These are phyloP conservation scores for Sylvia atricapilla DNA, from an alignment of 2,113 vertebrate genomes.

Conservation along the genomic window DNA sequence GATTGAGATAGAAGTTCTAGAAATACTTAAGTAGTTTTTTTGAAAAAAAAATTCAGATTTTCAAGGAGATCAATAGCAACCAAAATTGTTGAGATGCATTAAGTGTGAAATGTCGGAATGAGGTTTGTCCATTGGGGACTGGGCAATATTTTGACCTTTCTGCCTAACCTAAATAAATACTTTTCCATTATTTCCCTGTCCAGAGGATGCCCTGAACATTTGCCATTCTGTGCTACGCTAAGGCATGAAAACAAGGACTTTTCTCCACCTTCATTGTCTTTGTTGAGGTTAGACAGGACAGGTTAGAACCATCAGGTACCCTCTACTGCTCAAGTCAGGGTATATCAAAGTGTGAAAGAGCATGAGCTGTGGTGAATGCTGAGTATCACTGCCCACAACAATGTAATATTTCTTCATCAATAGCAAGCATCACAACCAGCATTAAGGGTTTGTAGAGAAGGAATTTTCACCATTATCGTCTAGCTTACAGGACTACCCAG, in stretches of 20 bases:
- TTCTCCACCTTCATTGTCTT: background rate
- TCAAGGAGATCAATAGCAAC: background rate
- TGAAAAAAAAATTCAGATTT: background rate
- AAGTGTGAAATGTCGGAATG: background rate
- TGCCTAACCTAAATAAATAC: background rate
- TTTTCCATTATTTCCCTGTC: background rate
- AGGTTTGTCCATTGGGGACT: background rate
- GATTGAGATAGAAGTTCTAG: background rate
- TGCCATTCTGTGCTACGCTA: background rate
- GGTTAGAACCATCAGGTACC: background rate
- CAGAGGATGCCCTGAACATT: background rate
- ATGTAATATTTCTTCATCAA: background rate
- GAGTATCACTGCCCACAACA: background rate
- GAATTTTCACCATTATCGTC: background rate
- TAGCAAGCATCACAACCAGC: background rate
- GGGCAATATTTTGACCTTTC: background rate
- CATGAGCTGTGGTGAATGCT: background rate
- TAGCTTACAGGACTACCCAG: background rate
- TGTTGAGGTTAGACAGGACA: background rate
- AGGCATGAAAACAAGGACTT: background rate
- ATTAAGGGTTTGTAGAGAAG: background rate
- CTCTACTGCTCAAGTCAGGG: background rate
- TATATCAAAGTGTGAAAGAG: background rate
- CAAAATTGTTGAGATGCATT: background rate
- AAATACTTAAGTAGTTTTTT: background rate